Evolutionary conservation across 2,888 invertebrate genomes (phyloP).

Genomic region (Cancer borealis): DNA sequence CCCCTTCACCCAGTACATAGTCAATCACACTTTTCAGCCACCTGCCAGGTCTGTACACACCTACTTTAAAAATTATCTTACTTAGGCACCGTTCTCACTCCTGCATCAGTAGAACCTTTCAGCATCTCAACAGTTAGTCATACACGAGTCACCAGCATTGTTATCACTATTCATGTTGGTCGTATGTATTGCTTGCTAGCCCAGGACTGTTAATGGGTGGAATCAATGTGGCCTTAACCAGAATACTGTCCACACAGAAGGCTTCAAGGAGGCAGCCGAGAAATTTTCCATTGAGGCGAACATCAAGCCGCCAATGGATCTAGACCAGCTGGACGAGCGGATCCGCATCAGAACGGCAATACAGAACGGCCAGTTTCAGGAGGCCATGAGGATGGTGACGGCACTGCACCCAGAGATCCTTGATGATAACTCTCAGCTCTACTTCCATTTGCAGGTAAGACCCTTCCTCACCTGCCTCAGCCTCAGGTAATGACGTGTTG

Average conservation of each 20-base stretch:
- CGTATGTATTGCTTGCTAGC: no score
- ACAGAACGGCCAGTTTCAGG: slow-evolving; percentile 93
- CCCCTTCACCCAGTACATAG: no score
- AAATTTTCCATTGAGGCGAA: slow-evolving; percentile 98
- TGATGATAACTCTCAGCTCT: slow-evolving; percentile 96
- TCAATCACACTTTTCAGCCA: no score
- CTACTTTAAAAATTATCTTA: no score
- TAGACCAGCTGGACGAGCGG: slow-evolving; percentile 93
- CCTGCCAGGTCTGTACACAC: no score
- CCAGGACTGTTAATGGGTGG: no score
- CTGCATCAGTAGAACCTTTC: no score
- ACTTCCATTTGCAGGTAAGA: slow-evolving; percentile 93
- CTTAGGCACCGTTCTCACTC: no score
- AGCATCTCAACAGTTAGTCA: no score
- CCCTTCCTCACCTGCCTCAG: background rate
- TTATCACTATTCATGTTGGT: no score
- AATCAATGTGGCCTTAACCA: background rate
- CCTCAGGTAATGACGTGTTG: no score
- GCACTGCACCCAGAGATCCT: slow-evolving; percentile 95
- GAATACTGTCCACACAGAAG: slow-evolving; percentile 84
- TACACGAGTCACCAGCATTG: no score
- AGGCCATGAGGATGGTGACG: slow-evolving; percentile 96
- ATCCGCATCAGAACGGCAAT: slow-evolving; percentile 93
- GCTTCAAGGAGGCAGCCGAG: slow-evolving; percentile 94
- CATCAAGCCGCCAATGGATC: slow-evolving; percentile 87